Percentiles rank a stretch among this genome's conserved stretches.
Conservation (phyloP, 2,888 invertebrate genomes). For the Apamea monoglypha region DNA sequence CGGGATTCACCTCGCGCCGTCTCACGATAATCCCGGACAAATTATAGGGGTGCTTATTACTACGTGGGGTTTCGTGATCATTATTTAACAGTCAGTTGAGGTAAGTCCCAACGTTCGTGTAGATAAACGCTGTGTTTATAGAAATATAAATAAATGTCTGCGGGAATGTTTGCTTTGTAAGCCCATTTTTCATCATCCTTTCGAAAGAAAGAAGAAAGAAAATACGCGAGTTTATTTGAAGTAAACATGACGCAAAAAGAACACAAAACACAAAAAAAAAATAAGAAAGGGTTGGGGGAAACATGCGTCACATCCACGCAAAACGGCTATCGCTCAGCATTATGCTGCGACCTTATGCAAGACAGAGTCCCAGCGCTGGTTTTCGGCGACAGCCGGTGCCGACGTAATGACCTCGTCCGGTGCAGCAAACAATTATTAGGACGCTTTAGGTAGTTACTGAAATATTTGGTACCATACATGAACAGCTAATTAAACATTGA, state of each 20-base stretch:
- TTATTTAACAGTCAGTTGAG: conserved; percentile 85
- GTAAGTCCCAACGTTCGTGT: conserved; percentile 65
- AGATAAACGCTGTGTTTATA: conserved; percentile 66
- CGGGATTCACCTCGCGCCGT: conserved; percentile 86
- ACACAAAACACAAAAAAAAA: too few relatives aligned
- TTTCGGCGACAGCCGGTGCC: too few relatives aligned
- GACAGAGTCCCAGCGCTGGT: too few relatives aligned
- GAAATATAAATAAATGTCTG: conserved; percentile 59
- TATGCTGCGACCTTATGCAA: too few relatives aligned
- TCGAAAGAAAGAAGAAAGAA: too few relatives aligned
- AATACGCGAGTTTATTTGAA: too few relatives aligned
- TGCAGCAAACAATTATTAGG: too few relatives aligned
- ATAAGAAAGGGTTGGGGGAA: too few relatives aligned
- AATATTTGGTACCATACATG: not conserved
- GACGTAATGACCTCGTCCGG: too few relatives aligned
- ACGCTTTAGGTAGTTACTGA: not conserved
- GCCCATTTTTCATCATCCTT: not conserved
- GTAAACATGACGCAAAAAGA: too few relatives aligned
- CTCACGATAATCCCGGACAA: conserved; percentile 88
- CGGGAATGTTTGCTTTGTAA: not conserved
- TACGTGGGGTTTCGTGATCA: conserved; percentile 80
- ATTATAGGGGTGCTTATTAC: conserved; percentile 87
- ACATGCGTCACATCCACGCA: too few relatives aligned
- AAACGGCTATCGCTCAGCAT: too few relatives aligned
- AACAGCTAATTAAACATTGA: not conserved